These are phyloP conservation scores for Graphium colonna DNA, from an alignment of 2,888 invertebrate species.

Conservation along the genomic window DNA sequence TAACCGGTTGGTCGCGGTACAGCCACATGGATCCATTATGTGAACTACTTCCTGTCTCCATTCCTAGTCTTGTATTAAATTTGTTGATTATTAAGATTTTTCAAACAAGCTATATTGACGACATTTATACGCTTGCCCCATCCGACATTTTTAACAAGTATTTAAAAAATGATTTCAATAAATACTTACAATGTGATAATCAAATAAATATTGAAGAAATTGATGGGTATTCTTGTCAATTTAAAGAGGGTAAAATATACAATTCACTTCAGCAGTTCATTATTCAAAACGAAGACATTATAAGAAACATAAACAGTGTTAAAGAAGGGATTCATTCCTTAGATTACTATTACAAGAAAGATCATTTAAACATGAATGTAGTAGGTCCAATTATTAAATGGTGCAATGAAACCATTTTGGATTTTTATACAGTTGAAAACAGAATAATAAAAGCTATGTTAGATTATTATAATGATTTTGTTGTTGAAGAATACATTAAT, in stretches of 20 bases:
- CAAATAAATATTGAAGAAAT: slow-evolving; percentile 26
- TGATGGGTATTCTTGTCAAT: slow-evolving; percentile 36
- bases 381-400: slow-evolving; percentile 25
- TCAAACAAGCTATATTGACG: slow-evolving; percentile 33
- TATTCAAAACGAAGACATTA: slow-evolving; percentile 25
- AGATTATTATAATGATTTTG: slow-evolving; percentile 36
- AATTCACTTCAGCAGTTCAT: slow-evolving; percentile 29
- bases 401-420: slow-evolving; percentile 29
- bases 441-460: slow-evolving; percentile 30
- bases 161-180: slow-evolving; percentile 33
- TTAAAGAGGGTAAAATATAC: slow-evolving; percentile 37
- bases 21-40: slow-evolving; percentile 83
- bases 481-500: slow-evolving; percentile 42
- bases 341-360: slow-evolving; percentile 37
- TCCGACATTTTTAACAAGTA: slow-evolving; percentile 32
- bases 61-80: slow-evolving; percentile 82
- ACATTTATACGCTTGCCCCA: slow-evolving; percentile 19
- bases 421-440: slow-evolving; percentile 31
- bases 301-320: slow-evolving; percentile 25
- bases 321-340: slow-evolving; percentile 29
- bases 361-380: slow-evolving; percentile 34
- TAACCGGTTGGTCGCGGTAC: slow-evolving; percentile 88
- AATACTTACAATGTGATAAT: slow-evolving; percentile 34
- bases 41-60: slow-evolving; percentile 81
- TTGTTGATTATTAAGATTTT: slow-evolving; percentile 68